Conservation (phyloP, 2,888 invertebrate species). For the Agrypnus murinus region DNA sequence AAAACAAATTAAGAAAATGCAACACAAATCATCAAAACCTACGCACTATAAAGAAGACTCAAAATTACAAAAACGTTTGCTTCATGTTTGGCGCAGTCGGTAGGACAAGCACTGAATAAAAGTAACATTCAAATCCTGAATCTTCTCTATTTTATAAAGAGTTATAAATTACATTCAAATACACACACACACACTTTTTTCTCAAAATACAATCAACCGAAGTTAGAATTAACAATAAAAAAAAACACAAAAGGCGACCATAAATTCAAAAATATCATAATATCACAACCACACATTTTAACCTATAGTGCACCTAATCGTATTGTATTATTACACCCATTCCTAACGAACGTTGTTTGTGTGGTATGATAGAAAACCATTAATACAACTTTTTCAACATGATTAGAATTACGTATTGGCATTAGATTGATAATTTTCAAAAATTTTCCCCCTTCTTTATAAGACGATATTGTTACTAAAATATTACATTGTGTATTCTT, state of each 20-base stretch:
- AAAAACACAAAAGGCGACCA: neutral
- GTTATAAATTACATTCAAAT: too few relatives aligned
- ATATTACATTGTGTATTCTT: too few relatives aligned
- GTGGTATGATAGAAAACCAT: conserved; percentile 9
- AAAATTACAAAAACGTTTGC: conserved; percentile 1
- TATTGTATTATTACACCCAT: conserved; percentile 20
- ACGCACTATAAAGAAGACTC: neutral
- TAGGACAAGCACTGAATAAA: too few relatives aligned
- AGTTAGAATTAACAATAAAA: too few relatives aligned
- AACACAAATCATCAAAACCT: conserved; percentile 24
- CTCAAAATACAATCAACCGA: too few relatives aligned
- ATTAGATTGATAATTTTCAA: conserved; percentile 21
- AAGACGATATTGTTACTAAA: too few relatives aligned
- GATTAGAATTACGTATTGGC: neutral
- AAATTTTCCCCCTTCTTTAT: too few relatives aligned
- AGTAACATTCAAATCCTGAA: too few relatives aligned
- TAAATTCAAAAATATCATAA: conserved; percentile 13
- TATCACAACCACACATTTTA: conserved; percentile 8
- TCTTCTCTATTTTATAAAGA: too few relatives aligned
- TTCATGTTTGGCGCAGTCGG: neutral
- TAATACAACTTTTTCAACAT: conserved; percentile 23
- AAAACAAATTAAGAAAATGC: conserved; percentile 25
- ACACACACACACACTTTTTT: too few relatives aligned
- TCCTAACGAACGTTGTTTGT: conserved; percentile 14
- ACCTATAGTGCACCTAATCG: neutral